Evolutionary conservation across 2,888 invertebrate genomes (phyloP), one percentile per base, ranked within the genome.

Genomic region (Lymantria monacha): DNA sequence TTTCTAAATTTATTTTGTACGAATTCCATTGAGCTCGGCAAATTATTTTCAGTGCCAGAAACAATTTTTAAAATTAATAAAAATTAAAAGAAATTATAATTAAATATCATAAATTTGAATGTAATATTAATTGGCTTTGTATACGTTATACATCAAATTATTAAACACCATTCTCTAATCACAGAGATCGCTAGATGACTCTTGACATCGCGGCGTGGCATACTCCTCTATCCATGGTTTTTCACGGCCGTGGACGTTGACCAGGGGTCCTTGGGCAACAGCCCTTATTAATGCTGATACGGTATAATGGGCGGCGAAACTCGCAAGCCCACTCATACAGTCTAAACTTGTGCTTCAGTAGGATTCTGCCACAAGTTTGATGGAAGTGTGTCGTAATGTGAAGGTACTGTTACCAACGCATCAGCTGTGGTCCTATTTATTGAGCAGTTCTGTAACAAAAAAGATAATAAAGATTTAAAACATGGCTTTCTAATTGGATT

Each of bases 391-490:
- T 95, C 95, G 74, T 93, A 95, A 84, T 96, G 96, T 3, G 94
- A 93, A 0, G 96, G 96, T 15, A 96, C 94, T 0, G 96, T 96
- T 51, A 93, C 83, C 53, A 96, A 82, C 3, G 96, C 96, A 63
- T 96, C 96, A 30, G 94, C 94, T 2, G 93, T 83, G 9, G 93
- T 93, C 40, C 96, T 90, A 66, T 85, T 93, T 49, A 94, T 91
- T 46, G 94, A 94, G 79, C 96, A 96, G 79, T 96, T 96, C 89
- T 94, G 87, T 13, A 90, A 91, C 54, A 70, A 70, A 52, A 30
- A 13, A 37, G 12, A 44, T 30, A 53, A 44, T 38, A 13, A 7
- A 38, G 30, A 22, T 8, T 33, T 33, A 10, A 33, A 37, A 36
- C 36, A 11, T 7, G 3, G 9, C 3, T 11, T 11, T 36, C 7